These are phyloP conservation scores for Melopsittacus undulatus DNA, from an alignment of 2,797 vertebrate genomes.

Conservation along the genomic window DNA sequence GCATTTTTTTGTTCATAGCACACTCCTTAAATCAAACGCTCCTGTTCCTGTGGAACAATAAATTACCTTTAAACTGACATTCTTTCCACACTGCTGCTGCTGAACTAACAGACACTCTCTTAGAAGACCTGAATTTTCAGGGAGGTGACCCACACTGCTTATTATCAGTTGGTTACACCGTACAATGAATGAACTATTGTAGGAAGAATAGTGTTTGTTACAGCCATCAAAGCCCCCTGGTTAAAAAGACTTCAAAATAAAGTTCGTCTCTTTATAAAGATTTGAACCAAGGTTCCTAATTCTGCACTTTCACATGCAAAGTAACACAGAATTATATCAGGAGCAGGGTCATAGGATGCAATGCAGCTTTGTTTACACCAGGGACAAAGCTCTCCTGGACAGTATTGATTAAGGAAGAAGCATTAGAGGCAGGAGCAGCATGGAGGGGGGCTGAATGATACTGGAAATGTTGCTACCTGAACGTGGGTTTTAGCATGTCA, in stretches of 20 bases:
- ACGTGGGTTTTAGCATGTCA: not conserved
- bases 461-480: not conserved
- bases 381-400: accelerated
- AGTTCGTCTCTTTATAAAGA: not conserved
- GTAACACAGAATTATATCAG: not conserved
- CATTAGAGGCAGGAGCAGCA: accelerated
- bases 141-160: not conserved
- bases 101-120: not conserved
- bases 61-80: not conserved
- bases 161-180: not conserved
- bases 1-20: not conserved
- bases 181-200: not conserved
- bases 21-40: not conserved
- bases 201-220: not conserved
- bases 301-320: accelerated
- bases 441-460: not conserved
- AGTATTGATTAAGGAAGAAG: not conserved
- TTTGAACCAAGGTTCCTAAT: not conserved
- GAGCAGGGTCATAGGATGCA: not conserved
- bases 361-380: accelerated
- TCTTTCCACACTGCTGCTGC: not conserved
- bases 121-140: not conserved
- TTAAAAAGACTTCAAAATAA: not conserved
- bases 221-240: not conserved
- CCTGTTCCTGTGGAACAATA: not conserved